Conservation (phyloP, 2,797 vertebrate species). For the Ceryle rudis region DNA sequence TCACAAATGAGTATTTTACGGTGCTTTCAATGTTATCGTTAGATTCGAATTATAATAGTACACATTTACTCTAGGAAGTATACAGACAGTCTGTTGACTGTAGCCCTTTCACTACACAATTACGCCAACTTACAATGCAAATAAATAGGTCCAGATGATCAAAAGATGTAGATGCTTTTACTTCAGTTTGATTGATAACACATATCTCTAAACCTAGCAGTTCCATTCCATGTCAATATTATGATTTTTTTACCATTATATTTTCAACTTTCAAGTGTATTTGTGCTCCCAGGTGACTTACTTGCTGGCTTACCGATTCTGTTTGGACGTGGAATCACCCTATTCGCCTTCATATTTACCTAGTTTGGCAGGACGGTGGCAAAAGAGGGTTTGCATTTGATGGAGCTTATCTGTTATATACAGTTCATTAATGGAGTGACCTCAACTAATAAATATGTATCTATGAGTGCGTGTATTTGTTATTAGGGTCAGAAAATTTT, state of each 20-base stretch:
- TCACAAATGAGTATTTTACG: background rate
- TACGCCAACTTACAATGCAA: background rate
- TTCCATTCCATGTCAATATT: background rate
- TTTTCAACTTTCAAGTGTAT: background rate
- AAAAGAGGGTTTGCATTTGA: background rate
- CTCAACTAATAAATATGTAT: background rate
- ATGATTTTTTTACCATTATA: background rate
- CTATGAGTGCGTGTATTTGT: background rate
- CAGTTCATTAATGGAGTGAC: background rate
- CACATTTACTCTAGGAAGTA: background rate
- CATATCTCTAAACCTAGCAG: background rate
- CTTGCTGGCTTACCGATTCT: background rate
- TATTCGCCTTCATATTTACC: background rate
- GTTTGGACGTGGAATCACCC: background rate
- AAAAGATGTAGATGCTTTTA: background rate
- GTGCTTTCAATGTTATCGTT: background rate
- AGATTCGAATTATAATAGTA: background rate
- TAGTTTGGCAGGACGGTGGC: background rate
- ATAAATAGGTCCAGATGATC: background rate
- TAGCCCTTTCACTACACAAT: background rate
- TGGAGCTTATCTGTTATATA: background rate
- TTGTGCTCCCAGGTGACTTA: background rate
- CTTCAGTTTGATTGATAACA: background rate
- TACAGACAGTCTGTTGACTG: background rate
- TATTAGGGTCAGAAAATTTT: background rate